Evolutionary conservation across 2,113 vertebrate species (phyloP).

Genomic region (Mola mola): DNA sequence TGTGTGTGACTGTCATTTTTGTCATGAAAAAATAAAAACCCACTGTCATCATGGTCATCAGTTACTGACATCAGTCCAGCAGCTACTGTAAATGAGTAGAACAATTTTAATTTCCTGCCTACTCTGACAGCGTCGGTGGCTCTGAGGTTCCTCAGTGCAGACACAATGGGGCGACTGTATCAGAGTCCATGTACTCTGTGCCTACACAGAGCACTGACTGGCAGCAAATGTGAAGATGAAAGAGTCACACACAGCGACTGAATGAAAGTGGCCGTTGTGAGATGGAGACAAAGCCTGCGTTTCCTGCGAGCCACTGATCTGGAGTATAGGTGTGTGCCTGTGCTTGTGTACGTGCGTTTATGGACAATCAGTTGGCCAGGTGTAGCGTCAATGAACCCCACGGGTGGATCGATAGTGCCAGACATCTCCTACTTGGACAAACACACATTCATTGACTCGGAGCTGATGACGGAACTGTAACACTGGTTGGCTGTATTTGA

Average conservation of each 20-base stretch:
- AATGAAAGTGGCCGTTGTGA: constrained; percentile 73
- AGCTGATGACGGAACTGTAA: constrained; percentile 2
- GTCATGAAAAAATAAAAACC: no score
- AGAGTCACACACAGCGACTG: constrained; percentile 66
- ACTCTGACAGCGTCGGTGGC: no score
- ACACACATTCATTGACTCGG: constrained; percentile 45
- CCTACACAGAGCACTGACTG: constrained; percentile 35
- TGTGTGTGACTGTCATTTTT: no score
- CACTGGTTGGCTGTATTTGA: no score
- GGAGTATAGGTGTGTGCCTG: constrained; percentile 44
- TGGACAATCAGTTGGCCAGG: constrained; percentile 27
- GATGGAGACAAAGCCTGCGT: constrained; percentile 64
- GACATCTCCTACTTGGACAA: constrained; percentile 29
- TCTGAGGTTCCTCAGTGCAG: constrained; percentile 31
- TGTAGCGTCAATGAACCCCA: constrained; percentile 71
- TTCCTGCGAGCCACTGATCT: constrained; percentile 69
- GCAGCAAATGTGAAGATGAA: constrained; percentile 49
- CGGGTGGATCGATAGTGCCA: constrained; percentile 9
- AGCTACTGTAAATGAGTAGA: constrained; percentile 16
- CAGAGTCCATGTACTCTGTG: constrained; percentile 43
- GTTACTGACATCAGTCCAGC: constrained; percentile 32
- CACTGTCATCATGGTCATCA: constrained; percentile 3
- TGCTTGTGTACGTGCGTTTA: background rate
- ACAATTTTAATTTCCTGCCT: constrained; percentile 34
- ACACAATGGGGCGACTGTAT: constrained; percentile 51